Base-by-base conservation (phyloP, 1,140 invertebrate genomes). In the Drosophila auraria region DNA sequence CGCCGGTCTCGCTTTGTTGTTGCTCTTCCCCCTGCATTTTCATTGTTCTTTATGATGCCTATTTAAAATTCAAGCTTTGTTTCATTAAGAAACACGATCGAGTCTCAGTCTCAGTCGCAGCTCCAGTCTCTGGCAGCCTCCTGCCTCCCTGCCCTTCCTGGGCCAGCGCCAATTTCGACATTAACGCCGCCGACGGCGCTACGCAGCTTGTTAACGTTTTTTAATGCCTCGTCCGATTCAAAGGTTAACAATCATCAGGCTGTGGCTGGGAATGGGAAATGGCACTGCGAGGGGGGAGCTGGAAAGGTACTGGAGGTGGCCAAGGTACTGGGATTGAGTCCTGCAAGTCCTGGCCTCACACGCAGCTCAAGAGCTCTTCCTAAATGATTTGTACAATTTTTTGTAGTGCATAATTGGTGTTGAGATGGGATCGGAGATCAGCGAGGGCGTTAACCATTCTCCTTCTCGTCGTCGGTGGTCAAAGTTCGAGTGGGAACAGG, bases 1-100 rank as follows among this genome's bases (percentile, higher is more conserved):
- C 63, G 75, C 69, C 82, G 83, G 82, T 57, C 53, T 74, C 62
- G 83, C 81, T 83, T 89, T 89, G 66, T 87, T 87, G 63, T 56
- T 82, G 78, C 51, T 83, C 60, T 57, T 61, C 62, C 61, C 61
- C 75, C 58, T 90, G 78, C 86, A 89, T 89, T 89, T 89, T 84
- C 84, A 89, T 89, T 89, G 84, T 90, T 89, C 84, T 89, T 90
- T 89, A 89, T 90, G 84, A 84, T 72, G 78, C 84, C 84, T 86
- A 89, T 89, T 89, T 89, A 89, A 89, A 87, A 90, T 90, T 84
- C 84, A 89, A 89, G 84, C 84, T 89, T 89, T 89, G 84, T 89
- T 89, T 89, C 84, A 89, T 89, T 90, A 89, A 89, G 86, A 89
- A 89, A 89, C 84, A 89, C 86, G 84, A 90, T 90, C 78, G 78